Percentiles rank a stretch among this genome's conserved stretches.
These are phyloP conservation scores for Formicarius rufipectus DNA, from an alignment of 2,113 vertebrate species.

Conservation along the genomic window DNA sequence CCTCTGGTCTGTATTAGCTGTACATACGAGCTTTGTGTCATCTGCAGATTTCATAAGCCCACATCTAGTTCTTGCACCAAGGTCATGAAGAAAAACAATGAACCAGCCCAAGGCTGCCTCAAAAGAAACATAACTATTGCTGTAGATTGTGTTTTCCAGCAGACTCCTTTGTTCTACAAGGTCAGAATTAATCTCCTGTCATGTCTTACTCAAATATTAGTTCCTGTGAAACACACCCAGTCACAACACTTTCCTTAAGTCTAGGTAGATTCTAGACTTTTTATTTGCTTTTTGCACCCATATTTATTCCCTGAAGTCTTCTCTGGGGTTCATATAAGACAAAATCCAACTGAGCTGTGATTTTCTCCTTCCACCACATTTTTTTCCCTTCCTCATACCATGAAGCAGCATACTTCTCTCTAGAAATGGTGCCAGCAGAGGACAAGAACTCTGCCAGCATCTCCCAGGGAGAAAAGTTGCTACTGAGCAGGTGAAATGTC, in stretches of 20 bases:
- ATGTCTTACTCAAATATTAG: not conserved
- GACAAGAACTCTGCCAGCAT: not conserved
- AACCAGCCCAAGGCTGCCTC: not conserved
- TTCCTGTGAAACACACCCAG: not conserved
- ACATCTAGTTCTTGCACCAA: not conserved
- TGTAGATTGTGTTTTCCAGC: not conserved
- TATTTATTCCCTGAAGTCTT: not conserved
- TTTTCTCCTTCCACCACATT: not conserved
- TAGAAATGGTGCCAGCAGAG: not conserved
- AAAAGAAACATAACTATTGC: not conserved
- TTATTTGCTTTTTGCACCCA: not conserved
- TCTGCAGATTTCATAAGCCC: not conserved
- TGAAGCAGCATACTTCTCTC: not conserved
- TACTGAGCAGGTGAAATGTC: not conserved
- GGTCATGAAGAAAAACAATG: not conserved
- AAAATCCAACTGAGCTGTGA: not conserved
- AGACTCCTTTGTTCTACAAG: not conserved
- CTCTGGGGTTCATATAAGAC: not conserved
- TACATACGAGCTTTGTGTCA: conserved; percentile 5
- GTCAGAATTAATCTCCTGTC: not conserved
- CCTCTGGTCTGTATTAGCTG: not conserved
- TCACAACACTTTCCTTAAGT: not conserved
- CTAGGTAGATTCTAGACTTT: not conserved
- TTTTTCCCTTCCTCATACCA: not conserved
- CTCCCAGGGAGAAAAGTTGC: not conserved